Conservation (phyloP, 2,888 invertebrate genomes). For the Alitta virens region DNA sequence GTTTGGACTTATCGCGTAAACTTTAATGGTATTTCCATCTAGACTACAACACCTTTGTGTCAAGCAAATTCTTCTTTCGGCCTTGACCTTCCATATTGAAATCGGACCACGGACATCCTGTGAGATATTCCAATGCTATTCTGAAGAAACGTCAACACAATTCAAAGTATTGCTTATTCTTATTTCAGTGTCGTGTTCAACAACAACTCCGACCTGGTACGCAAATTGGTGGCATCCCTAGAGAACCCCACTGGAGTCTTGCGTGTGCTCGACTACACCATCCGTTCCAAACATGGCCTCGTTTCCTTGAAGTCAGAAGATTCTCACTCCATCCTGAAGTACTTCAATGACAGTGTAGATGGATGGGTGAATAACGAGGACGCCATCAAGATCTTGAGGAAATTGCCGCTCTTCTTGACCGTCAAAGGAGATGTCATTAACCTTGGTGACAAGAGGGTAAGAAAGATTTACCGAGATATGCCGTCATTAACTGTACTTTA, state of each 20-base stretch:
- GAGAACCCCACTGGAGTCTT: constrained; percentile 27
- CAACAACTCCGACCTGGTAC: constrained; percentile 15
- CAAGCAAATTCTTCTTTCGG: no score
- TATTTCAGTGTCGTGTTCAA: neutral
- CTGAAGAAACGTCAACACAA: no score
- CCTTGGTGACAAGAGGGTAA: constrained; percentile 18
- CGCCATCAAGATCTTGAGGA: constrained; percentile 18
- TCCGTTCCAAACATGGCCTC: neutral
- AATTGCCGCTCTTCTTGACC: constrained; percentile 29
- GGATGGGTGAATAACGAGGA: constrained; percentile 21
- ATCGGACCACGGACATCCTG: no score
- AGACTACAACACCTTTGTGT: no score
- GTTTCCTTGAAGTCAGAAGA: constrained; percentile 24
- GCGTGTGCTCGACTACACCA: constrained; percentile 18
- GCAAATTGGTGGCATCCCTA: constrained; percentile 25
- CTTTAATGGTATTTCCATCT: no score
- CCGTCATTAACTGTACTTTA: no score
- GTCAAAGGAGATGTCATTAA: constrained; percentile 26
- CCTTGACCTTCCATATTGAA: no score
- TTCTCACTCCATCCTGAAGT: constrained; percentile 30
- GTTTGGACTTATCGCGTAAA: no score
- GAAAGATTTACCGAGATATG: no score
- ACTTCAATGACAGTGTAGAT: constrained; percentile 30
- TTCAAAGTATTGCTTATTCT: no score
- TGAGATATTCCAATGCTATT: no score